Evolutionary conservation across 1,140 invertebrate genomes (phyloP).

Genomic region (Gyrodactylus bullatarudis): DNA sequence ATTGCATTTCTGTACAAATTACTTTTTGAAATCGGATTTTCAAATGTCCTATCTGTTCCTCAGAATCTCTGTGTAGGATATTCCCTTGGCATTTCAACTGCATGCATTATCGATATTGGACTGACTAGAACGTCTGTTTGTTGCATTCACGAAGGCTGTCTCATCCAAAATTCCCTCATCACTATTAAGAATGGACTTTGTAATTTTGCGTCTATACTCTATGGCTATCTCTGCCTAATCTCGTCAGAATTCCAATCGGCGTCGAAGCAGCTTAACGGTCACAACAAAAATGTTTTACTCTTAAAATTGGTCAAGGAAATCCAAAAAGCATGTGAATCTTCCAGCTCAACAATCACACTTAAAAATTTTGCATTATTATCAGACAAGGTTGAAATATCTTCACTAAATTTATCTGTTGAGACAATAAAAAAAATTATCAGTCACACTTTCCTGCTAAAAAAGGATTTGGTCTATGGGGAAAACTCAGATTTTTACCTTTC

Average conservation of each 20-base stretch:
- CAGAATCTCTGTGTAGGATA: background rate
- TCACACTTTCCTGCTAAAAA: background rate
- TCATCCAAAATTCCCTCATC: background rate
- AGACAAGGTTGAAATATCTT: background rate
- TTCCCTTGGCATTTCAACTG: background rate
- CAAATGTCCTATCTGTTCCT: background rate
- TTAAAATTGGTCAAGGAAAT: background rate
- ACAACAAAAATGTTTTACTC: background rate
- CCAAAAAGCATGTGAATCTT: background rate
- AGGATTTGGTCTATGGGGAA: background rate
- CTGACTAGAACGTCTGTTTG: background rate
- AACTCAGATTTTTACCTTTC: background rate
- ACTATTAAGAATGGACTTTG: background rate
- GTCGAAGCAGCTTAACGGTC: background rate
- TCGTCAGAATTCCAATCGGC: background rate
- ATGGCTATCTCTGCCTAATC: background rate
- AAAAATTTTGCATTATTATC: background rate
- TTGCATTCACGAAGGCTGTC: background rate
- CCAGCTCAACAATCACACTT: background rate
- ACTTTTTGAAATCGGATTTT: background rate
- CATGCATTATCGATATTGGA: background rate
- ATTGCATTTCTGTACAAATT: background rate
- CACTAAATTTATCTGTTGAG: background rate
- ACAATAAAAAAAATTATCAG: background rate
- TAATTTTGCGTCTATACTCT: background rate